Conservation (phyloP, 2,113 vertebrate species). For the Toxotes chatareus region DNA sequence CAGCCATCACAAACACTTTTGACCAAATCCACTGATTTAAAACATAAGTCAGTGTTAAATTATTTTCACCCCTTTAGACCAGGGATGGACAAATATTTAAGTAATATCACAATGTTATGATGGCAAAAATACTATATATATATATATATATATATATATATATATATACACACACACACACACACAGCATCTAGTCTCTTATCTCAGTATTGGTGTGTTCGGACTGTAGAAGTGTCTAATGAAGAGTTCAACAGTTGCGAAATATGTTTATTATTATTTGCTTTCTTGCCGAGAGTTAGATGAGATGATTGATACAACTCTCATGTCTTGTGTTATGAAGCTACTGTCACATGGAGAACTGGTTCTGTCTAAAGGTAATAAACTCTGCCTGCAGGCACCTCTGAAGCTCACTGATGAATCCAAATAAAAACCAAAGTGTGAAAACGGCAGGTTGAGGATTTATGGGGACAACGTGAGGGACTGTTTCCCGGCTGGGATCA, state of each 20-base stretch:
- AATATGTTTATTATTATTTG: background rate
- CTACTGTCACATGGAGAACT: background rate
- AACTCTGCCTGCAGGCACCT: too few species aligned
- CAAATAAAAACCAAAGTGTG: too few species aligned
- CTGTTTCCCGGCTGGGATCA: too few species aligned
- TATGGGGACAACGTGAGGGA: too few species aligned
- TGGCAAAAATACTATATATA: background rate
- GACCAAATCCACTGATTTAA: constrained; percentile 19
- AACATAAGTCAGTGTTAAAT: background rate
- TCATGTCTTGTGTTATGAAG: too few species aligned
- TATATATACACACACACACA: background rate
- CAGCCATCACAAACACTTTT: background rate
- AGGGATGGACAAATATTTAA: background rate
- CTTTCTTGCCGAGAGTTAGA: background rate
- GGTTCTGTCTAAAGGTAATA: background rate
- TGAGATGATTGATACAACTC: background rate
- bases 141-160: background rate
- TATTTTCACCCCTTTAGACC: background rate
- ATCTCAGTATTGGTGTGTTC: background rate
- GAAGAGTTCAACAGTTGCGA: background rate
- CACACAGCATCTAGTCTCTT: background rate
- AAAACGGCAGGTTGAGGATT: too few species aligned
- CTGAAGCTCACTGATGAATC: too few species aligned
- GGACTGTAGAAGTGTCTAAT: background rate
- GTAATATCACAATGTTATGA: background rate